Conservation (phyloP, 2,888 invertebrate species). For the Stegophylla sp. region DNA sequence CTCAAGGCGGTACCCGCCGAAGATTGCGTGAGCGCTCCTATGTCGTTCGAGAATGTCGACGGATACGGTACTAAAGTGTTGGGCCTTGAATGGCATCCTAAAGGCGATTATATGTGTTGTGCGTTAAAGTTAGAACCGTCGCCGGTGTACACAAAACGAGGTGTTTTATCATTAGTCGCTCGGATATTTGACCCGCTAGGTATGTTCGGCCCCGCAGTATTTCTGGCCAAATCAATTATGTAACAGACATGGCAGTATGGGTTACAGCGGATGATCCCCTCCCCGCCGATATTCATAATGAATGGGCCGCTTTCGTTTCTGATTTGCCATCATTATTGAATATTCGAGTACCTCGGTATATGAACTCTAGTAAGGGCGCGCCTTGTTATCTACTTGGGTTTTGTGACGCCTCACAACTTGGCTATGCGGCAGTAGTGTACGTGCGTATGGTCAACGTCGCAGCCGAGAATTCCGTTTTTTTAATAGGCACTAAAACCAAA, state of each 20-base stretch:
- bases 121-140: neutral
- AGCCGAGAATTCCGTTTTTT: neutral
- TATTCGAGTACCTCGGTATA: too few relatives aligned
- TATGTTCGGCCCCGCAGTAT: neutral
- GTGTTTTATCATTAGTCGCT: neutral
- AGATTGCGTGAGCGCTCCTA: neutral
- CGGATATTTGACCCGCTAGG: constrained; percentile 15
- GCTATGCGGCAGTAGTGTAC: neutral
- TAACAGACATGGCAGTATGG: too few relatives aligned
- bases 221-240: neutral
- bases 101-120: neutral
- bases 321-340: neutral
- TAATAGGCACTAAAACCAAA: neutral
- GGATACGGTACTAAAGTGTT: neutral
- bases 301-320: neutral
- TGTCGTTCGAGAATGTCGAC: neutral
- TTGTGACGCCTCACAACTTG: neutral
- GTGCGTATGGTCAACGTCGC: neutral
- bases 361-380: neutral
- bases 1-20: neutral
- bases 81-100: neutral
- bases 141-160: neutral
- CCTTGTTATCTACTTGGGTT: neutral
- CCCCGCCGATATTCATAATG: neutral
- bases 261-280: neutral